These are phyloP conservation scores for Sarcophaga caerulescens DNA, from an alignment of 2,888 invertebrate species.

Conservation along the genomic window DNA sequence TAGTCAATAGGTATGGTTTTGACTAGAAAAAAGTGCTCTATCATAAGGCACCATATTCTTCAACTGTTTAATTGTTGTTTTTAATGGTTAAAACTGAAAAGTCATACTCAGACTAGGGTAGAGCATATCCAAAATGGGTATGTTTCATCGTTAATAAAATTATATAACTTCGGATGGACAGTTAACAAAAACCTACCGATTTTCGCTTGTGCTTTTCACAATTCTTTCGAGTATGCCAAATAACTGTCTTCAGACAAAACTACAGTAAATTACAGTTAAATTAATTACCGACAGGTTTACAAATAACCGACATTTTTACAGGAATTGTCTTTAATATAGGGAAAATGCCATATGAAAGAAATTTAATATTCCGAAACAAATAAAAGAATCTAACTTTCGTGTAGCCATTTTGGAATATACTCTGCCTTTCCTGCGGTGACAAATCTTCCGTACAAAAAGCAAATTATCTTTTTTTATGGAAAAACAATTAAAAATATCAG, in stretches of 20 bases:
- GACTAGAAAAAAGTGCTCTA: constrained; percentile 34
- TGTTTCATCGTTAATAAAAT: no score
- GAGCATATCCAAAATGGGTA: constrained; percentile 24
- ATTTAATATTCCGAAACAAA: no score
- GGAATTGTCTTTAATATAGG: no score
- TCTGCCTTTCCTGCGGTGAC: constrained; percentile 11
- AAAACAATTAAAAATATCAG: constrained; percentile 54
- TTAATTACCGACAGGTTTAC: no score
- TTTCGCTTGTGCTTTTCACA: no score
- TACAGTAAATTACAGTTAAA: no score
- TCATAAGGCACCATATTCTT: constrained; percentile 13
- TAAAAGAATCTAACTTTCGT: background rate
- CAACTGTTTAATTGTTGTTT: constrained; percentile 14
- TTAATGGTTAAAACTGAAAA: constrained; percentile 16
- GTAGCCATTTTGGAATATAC: constrained; percentile 20
- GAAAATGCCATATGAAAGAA: no score
- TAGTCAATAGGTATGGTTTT: constrained; percentile 44
- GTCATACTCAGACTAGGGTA: constrained; percentile 16
- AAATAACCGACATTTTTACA: no score
- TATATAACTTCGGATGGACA: no score
- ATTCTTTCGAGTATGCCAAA: no score
- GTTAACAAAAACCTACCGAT: no score
- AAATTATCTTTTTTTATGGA: constrained; percentile 45
- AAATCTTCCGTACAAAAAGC: constrained; percentile 47
- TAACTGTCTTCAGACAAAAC: no score